Evolutionary conservation across 2,888 invertebrate species (phyloP).

Genomic region (Epinotia demarniana): DNA sequence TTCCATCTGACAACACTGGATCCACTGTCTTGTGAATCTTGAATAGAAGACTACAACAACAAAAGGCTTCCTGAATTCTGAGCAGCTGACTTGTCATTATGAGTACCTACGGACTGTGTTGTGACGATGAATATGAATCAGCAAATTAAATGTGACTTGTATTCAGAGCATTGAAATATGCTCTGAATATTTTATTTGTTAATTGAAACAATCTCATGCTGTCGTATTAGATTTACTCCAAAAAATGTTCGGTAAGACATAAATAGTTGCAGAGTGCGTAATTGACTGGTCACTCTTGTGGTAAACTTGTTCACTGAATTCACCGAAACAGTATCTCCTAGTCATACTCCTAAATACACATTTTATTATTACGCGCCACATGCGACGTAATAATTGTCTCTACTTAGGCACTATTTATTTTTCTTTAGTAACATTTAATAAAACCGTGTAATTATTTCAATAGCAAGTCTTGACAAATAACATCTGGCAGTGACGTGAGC

Average conservation of each 20-base stretch:
- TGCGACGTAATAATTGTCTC: background rate
- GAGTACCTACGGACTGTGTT: slow-evolving; percentile 54
- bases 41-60: slow-evolving; percentile 71
- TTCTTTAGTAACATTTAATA: background rate
- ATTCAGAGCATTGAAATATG: too few relatives aligned
- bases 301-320: too few relatives aligned
- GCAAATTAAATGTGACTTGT: slow-evolving; percentile 23
- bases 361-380: background rate
- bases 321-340: background rate
- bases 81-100: slow-evolving; percentile 61
- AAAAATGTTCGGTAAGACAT: too few relatives aligned
- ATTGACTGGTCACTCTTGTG: too few relatives aligned
- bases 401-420: background rate
- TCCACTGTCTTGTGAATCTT: slow-evolving; percentile 72
- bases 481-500: slow-evolving; percentile 18
- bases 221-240: background rate
- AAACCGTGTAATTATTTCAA: slow-evolving; percentile 16
- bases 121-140: slow-evolving; percentile 54
- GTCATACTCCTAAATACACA: background rate
- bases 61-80: slow-evolving; percentile 75
- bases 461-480: slow-evolving; percentile 26
- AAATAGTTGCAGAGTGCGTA: too few relatives aligned
- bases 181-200: background rate
- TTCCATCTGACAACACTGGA: slow-evolving; percentile 72
- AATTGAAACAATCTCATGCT: background rate